Base-by-base conservation (phyloP, 2,888 invertebrate genomes). In the Quadriops clusia region DNA sequence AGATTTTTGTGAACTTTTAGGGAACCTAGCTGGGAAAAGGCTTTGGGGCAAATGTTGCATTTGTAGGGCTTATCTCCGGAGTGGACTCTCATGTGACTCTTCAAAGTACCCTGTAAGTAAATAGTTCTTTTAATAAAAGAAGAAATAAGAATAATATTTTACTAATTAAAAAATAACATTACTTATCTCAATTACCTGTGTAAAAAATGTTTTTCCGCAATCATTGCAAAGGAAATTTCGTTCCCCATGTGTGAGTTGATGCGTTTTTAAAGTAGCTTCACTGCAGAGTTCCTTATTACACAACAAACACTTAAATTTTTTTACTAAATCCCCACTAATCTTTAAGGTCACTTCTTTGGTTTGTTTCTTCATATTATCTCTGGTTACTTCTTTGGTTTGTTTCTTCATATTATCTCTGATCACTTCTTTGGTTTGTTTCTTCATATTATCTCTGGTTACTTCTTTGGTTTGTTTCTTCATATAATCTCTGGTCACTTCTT, bases 1-100 rank as follows among this genome's bases (percentile, higher is more conserved):
- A 47, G 50, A 12, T 51, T 33, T 34, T 50, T 44, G 32, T 57
- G 56, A 18, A 45, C 45, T 9, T 50, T 47, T 11, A 55, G 43
- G 13, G 46, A 47, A 20, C 51, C 43, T 17, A 46, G 43, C 24
- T 52, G 53, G 3, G 47, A 42, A 32, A 55, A 56, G 4, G 44
- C 37, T 42, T 53, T 55, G 7, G 47, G 43, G 34, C 56, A 56
- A 23, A 48, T 36, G 4, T 44, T 30, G 30, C 55, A 55, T 9
- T 42, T 43, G 33, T 46, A 47, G 3, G 52, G 51, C 34, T 49
- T 50, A 17, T 47, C 45, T 3, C 54, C 54, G 1, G 52, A 51
- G 30, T 56, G 56, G 4, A 44, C 45, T 31, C 45, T 29, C 8
- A 18, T 27, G 20, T 42, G 42, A 5, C 30, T 21, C 10, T 36